phyloP scores from a whole-genome alignment of 2,888 invertebrate genomes.

The Encarsia formosa region DNA sequence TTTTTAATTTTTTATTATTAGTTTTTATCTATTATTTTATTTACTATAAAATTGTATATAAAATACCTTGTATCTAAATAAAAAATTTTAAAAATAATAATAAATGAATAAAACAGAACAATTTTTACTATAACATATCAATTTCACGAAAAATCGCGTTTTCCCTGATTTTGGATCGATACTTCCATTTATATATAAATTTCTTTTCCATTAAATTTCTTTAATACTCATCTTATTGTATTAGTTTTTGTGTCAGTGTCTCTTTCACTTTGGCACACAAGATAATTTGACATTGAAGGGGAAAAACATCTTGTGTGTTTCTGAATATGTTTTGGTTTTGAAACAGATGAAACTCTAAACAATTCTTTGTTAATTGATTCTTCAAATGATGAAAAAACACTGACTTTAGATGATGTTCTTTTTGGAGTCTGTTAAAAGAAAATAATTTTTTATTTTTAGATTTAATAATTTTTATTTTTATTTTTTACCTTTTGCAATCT shows the following conservation, averaged over 20 bases:
- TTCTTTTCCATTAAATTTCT: too few relatives aligned
- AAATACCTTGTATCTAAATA: too few relatives aligned
- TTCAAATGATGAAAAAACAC: conserved; percentile 13
- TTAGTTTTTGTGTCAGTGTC: conserved; percentile 12
- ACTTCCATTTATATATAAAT: too few relatives aligned
- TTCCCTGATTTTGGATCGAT: too few relatives aligned
- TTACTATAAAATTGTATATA: too few relatives aligned
- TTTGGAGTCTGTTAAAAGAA: conserved; percentile 4
- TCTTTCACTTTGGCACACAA: conserved; percentile 19
- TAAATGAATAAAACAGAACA: too few relatives aligned
- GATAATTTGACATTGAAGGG: conserved; percentile 15
- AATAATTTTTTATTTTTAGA: not conserved
- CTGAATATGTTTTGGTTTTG: conserved; percentile 7
- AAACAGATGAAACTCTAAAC: not conserved
- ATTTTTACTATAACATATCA: too few relatives aligned
- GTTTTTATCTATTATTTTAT: too few relatives aligned
- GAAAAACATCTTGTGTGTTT: conserved; percentile 8
- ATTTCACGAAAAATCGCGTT: too few relatives aligned
- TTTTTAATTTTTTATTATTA: too few relatives aligned
- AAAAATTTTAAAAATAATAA: too few relatives aligned
- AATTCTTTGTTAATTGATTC: conserved; percentile 13
- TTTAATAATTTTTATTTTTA: conserved; percentile 1
- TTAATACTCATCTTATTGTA: too few relatives aligned
- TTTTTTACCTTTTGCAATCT: conserved; percentile 5
- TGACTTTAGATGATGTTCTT: conserved; percentile 19